These are phyloP conservation scores for Drosophila aldrichi DNA, from an alignment of 2,888 invertebrate species.

Conservation along the genomic window DNA sequence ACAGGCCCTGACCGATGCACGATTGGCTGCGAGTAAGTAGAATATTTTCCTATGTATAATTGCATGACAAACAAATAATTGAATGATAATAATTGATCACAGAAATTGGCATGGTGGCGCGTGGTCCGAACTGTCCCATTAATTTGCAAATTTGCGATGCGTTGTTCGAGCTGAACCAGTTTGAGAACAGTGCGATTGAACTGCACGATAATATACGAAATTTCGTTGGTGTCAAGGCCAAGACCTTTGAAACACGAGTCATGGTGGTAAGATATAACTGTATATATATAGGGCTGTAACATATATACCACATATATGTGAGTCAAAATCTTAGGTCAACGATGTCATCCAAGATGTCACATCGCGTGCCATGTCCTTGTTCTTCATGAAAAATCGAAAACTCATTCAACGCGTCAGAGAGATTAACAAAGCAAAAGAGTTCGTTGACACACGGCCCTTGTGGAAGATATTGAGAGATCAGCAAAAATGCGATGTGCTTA, in stretches of 20 bases:
- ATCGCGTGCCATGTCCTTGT: conserved; percentile 75
- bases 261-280: conserved; percentile 68
- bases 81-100: neutral
- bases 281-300: too few relatives aligned
- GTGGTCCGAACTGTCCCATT: conserved; percentile 68
- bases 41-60: too few relatives aligned
- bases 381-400: conserved; percentile 75
- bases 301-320: too few relatives aligned
- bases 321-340: conserved; percentile 59
- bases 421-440: conserved; percentile 55
- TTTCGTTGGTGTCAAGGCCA: conserved; percentile 75
- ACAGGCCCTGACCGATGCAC: conserved; percentile 74
- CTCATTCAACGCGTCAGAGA: conserved; percentile 66
- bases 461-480: conserved; percentile 81
- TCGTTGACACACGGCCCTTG: conserved; percentile 70
- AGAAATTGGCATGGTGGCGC: conserved; percentile 43
- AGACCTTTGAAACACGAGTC: conserved; percentile 69
- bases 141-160: conserved; percentile 83
- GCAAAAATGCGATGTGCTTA: conserved; percentile 80
- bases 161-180: conserved; percentile 80
- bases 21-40: conserved; percentile 72
- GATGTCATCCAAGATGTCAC: conserved; percentile 81
- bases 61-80: neutral
- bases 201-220: conserved; percentile 71
- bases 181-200: conserved; percentile 73